Conservation (phyloP, 2,797 vertebrate species). For the Lepus townsendii region DNA sequence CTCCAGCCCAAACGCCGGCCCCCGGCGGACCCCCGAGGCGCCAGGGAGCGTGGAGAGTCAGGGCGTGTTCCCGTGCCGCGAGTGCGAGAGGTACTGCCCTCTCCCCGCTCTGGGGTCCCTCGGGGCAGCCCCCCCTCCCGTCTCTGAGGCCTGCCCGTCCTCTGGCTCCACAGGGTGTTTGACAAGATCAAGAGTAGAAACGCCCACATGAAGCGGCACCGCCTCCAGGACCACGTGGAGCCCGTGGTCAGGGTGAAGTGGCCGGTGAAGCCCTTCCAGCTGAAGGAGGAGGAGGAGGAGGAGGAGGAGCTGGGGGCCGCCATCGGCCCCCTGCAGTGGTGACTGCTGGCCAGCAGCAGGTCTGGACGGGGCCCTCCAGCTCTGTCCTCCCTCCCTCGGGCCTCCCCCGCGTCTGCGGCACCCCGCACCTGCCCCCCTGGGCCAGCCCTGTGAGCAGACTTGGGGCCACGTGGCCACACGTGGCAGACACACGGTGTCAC, state of each 20-base stretch:
- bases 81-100: conserved; percentile 86
- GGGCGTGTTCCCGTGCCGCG: conserved; percentile 83
- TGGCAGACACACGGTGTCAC: background rate
- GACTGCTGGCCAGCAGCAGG: conserved; percentile 13
- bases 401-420: background rate
- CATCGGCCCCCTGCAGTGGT: conserved; percentile 81
- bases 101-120: background rate
- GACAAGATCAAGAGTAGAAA: conserved; percentile 89
- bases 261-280: conserved; percentile 75
- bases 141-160: background rate
- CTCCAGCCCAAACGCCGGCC: conserved; percentile 54
- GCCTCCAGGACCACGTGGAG: conserved; percentile 85
- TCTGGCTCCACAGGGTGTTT: conserved; percentile 84
- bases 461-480: background rate
- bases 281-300: conserved; percentile 76
- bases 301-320: conserved; percentile 74
- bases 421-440: background rate
- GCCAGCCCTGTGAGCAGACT: background rate
- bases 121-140: too few relatives aligned
- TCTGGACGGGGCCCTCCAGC: background rate
- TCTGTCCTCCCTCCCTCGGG: background rate
- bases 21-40: background rate
- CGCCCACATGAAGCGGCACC: conserved; percentile 89
- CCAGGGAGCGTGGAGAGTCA: background rate
- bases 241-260: conserved; percentile 81